Conservation (phyloP, 2,888 invertebrate species). For the Acrobasis repandana region DNA sequence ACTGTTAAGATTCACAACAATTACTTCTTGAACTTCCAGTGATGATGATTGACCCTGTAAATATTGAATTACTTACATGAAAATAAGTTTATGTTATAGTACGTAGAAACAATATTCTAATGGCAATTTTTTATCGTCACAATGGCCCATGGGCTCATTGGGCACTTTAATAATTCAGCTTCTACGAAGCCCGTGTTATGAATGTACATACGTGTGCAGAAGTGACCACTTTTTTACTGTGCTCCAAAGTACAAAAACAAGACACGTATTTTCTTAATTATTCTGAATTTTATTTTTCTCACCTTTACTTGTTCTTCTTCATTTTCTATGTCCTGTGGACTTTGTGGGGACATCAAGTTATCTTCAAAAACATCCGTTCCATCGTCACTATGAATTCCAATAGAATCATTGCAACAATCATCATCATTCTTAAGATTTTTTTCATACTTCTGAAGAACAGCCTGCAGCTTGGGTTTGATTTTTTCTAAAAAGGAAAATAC, state of each 20-base stretch:
- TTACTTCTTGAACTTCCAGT: constrained; percentile 9
- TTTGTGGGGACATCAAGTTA: constrained; percentile 2
- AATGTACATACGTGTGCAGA: too few species aligned
- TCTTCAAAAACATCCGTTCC: constrained; percentile 37
- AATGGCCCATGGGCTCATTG: too few species aligned
- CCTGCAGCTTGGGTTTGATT: constrained; percentile 36
- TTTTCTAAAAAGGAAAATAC: constrained; percentile 47
- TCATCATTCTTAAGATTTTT: constrained; percentile 33
- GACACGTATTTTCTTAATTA: too few species aligned
- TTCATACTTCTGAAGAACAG: constrained; percentile 44
- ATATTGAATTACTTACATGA: not conserved
- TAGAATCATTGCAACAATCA: constrained; percentile 30
- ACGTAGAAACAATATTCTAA: too few species aligned
- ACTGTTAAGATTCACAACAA: constrained; percentile 9
- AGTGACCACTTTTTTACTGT: too few species aligned
- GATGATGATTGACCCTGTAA: constrained; percentile 20
- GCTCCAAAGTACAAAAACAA: too few species aligned
- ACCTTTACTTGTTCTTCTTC: not conserved
- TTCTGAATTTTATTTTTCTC: not conserved
- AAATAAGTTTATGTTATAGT: too few species aligned
- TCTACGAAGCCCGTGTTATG: too few species aligned
- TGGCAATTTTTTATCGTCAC: too few species aligned
- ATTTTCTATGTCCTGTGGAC: not conserved
- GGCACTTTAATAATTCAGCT: too few species aligned
- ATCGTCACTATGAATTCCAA: constrained; percentile 38